Conservation (phyloP, 2,113 vertebrate genomes). For the Serilophus lunatus region DNA sequence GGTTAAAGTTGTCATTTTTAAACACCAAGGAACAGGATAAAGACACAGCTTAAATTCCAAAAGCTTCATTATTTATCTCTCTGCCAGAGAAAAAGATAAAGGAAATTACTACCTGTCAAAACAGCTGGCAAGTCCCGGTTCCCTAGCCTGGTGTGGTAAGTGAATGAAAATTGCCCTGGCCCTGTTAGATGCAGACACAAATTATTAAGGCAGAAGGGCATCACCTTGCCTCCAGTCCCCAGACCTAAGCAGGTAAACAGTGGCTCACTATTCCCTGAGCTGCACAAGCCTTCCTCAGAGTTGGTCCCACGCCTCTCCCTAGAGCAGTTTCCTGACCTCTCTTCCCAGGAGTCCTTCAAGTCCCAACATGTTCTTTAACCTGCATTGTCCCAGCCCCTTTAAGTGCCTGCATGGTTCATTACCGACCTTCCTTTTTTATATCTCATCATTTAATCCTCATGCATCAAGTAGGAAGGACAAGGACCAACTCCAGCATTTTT, state of each 20-base stretch:
- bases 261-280: neutral
- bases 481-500: neutral
- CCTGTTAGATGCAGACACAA: neutral
- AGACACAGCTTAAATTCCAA: neutral
- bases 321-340: rapidly evolving
- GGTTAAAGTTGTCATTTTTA: neutral
- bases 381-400: neutral
- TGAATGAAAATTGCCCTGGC: neutral
- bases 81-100: neutral
- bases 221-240: neutral
- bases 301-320: neutral
- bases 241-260: neutral
- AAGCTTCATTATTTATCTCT: neutral
- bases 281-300: neutral
- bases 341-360: neutral
- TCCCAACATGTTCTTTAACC: neutral
- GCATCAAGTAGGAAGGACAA: neutral
- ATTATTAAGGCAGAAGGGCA: neutral
- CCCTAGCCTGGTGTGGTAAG: neutral
- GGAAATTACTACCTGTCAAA: neutral
- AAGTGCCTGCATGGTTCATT: neutral
- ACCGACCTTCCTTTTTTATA: neutral
- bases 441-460: neutral
- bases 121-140: neutral
- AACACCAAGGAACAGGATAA: neutral